These are phyloP conservation scores for Watsonalla cultraria DNA, from an alignment of 2,888 invertebrate species.

Conservation along the genomic window DNA sequence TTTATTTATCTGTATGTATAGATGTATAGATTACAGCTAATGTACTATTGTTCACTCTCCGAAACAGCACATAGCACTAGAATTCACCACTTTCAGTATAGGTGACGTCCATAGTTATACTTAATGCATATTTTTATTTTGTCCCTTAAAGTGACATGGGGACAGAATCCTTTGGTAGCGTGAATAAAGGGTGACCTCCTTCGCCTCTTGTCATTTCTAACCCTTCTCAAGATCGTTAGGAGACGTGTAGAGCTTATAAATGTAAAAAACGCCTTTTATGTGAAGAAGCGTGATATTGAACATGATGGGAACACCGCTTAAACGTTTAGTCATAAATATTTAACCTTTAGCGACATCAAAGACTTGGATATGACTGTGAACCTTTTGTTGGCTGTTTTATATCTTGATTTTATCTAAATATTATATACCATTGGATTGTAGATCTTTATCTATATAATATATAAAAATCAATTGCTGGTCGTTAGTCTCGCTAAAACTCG, in stretches of 20 bases:
- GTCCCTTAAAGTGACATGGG: conserved; percentile 26
- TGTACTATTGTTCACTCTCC: too few species aligned
- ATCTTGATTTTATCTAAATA: background rate
- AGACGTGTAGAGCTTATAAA: conserved; percentile 39
- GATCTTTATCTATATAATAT: too few species aligned
- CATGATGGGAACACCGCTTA: conserved; percentile 1
- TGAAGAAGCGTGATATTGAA: conserved; percentile 7
- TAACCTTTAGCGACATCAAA: conserved; percentile 1
- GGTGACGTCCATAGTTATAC: too few species aligned
- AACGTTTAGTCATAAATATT: conserved; percentile 1
- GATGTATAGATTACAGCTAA: too few species aligned
- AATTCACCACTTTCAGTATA: too few species aligned
- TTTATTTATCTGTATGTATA: too few species aligned
- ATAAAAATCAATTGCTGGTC: too few species aligned
- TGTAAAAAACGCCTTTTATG: conserved; percentile 24
- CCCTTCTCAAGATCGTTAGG: conserved; percentile 49
- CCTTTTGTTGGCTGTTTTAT: background rate
- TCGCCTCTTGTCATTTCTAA: conserved; percentile 47
- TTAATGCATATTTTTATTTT: conserved; percentile 7
- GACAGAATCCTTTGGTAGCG: conserved; percentile 38
- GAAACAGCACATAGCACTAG: too few species aligned
- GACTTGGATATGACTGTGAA: background rate
- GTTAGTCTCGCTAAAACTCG: too few species aligned
- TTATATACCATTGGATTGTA: background rate
- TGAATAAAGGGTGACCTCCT: conserved; percentile 47